These are phyloP conservation scores for Holothuria scabra DNA, from an alignment of 53 echinoderm and acorn worm genomes.

Conservation along the genomic window DNA sequence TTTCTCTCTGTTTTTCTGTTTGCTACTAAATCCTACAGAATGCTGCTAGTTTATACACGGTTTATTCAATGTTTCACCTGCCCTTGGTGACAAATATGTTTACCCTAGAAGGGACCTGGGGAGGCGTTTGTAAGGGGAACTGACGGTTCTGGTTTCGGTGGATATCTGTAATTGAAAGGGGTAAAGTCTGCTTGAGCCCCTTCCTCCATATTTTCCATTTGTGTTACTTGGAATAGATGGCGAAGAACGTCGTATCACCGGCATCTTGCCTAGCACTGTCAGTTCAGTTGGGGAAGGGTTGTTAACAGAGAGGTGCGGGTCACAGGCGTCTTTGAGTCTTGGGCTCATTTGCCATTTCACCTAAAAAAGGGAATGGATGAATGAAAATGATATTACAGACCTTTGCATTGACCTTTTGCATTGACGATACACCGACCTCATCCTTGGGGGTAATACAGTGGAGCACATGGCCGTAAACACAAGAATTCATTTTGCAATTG, in stretches of 20 bases:
- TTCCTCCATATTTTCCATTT: slow-evolving; percentile 92
- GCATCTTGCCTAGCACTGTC: slow-evolving; percentile 70
- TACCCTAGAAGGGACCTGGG: slow-evolving; percentile 15
- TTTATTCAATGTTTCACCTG: too few species aligned
- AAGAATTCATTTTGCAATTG: too few species aligned
- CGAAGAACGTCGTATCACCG: slow-evolving; percentile 63
- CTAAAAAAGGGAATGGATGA: not conserved
- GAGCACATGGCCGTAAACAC: too few species aligned
- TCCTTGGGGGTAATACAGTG: too few species aligned
- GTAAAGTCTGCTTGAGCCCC: slow-evolving; percentile 72
- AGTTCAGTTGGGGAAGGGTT: slow-evolving; percentile 85
- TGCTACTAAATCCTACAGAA: too few species aligned
- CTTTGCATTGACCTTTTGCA: too few species aligned
- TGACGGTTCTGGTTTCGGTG: slow-evolving; percentile 71
- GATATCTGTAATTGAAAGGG: slow-evolving; percentile 93
- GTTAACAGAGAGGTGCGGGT: slow-evolving; percentile 73
- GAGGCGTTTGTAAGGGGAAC: slow-evolving; percentile 62
- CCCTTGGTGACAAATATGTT: not conserved
- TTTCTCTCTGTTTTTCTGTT: too few species aligned
- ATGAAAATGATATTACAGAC: too few species aligned
- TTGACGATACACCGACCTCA: too few species aligned
- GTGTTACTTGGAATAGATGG: slow-evolving; percentile 97
- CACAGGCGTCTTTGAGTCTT: slow-evolving; percentile 71
- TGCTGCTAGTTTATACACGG: too few species aligned
- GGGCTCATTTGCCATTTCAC: slow-evolving; percentile 73